A percentile compares a stretch with the other conserved stretches of the same genome.
phyloP scores from a whole-genome alignment of 2,113 vertebrate genomes.

The Tricholaema leucomelas region DNA sequence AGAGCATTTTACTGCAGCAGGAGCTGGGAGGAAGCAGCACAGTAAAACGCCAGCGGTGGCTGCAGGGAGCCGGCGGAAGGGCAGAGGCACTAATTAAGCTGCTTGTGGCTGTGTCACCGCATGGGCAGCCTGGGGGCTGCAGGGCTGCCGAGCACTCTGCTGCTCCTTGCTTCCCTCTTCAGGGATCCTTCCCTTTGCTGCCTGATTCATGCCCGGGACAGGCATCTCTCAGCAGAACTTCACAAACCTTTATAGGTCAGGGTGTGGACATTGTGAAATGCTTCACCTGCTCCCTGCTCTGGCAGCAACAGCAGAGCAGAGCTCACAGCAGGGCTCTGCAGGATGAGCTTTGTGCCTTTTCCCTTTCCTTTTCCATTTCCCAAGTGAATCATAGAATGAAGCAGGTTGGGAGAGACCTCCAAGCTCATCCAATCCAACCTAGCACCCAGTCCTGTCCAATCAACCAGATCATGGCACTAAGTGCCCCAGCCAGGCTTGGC shows the following conservation, averaged over 20 bases:
- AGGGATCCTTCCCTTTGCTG: background rate
- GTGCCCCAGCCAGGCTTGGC: no score
- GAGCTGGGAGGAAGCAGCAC: background rate
- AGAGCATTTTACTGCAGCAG: background rate
- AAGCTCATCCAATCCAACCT: no score
- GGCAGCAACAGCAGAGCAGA: background rate
- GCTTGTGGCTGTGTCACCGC: background rate
- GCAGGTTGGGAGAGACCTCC: no score
- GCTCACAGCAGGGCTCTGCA: background rate
- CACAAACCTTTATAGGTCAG: slow-evolving; percentile 62
- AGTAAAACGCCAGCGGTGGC: background rate
- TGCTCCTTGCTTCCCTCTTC: background rate
- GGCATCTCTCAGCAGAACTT: slow-evolving; percentile 55
- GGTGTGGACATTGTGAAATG: slow-evolving; percentile 66
- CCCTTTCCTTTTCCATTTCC: no score
- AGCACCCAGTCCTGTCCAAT: no score
- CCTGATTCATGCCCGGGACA: slow-evolving; percentile 39
- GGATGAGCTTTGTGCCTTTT: background rate
- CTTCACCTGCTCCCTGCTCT: slow-evolving; percentile 29
- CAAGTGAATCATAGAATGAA: no score
- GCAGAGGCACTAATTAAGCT: background rate
- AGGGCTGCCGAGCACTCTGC: background rate
- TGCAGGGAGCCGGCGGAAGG: background rate
- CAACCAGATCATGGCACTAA: no score
- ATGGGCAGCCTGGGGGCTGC: background rate